These are phyloP conservation scores for Hyposoter didymator DNA, from an alignment of 2,888 invertebrate genomes.

Conservation along the genomic window DNA sequence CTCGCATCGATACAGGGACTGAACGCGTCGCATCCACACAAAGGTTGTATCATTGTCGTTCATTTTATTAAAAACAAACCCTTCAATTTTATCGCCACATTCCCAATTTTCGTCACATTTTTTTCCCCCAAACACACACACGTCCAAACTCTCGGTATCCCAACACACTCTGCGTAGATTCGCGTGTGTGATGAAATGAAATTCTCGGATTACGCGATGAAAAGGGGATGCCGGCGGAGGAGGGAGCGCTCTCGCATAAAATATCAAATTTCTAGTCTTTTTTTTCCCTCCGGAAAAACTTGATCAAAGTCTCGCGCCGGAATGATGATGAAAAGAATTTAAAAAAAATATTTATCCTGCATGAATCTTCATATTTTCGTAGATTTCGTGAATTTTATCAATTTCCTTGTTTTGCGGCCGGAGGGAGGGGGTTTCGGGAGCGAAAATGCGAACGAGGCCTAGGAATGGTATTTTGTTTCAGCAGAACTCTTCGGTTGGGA, in stretches of 20 bases:
- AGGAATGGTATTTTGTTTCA: constrained; percentile 77
- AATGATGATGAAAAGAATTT: too few species aligned
- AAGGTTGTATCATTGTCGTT: constrained; percentile 73
- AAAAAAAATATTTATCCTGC: neutral
- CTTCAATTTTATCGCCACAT: neutral
- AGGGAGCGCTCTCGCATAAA: too few species aligned
- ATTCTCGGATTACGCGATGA: too few species aligned
- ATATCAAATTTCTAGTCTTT: neutral
- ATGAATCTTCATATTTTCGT: neutral
- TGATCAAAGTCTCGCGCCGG: neutral
- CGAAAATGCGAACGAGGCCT: constrained; percentile 70
- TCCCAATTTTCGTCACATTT: neutral
- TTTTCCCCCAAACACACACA: too few species aligned
- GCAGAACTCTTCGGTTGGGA: constrained; percentile 67
- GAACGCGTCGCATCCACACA: constrained; percentile 69
- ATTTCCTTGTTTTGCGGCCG: constrained; percentile 4
- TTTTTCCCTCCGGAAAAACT: neutral
- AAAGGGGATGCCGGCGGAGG: too few species aligned
- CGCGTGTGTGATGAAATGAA: neutral
- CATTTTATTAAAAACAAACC: constrained; percentile 16
- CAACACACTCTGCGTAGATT: neutral
- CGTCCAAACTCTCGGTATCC: too few species aligned
- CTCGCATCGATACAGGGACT: constrained; percentile 82
- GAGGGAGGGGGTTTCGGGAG: neutral
- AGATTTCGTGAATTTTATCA: neutral